Evolutionary conservation across 2,888 invertebrate genomes (phyloP), one percentile per base, ranked within the genome.

Genomic region (Capitulum mitella): DNA sequence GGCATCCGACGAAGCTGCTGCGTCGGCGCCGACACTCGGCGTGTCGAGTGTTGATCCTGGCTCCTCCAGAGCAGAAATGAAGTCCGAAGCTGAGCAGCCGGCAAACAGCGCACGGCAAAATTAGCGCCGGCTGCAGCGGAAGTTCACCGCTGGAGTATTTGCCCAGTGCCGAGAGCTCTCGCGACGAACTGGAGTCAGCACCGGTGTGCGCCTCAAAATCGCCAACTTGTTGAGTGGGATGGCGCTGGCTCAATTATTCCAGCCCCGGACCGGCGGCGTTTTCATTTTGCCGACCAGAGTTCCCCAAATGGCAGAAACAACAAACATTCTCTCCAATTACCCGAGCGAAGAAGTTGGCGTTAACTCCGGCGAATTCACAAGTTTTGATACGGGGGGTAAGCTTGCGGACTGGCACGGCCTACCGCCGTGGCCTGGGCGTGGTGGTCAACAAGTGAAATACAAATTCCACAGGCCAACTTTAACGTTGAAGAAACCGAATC

Each of bases 371-470:
- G 58, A 58, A 58, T 58, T 54, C 58, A 58, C 58, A 58, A 58
- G n/a, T 58, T 58, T 29, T 58, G 58, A 58, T 58, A 58, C 58
- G 58, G 58, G 58, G 58, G 10, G 58, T n/a, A n/a, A 58, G 29
- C 29, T 29, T 58, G n/a, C 2, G 10, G 29, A 8, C 58, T 6
- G 58, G 58, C 29, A 22, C n/a, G n/a, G 58, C n/a, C 58, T 26
- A 12, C 29, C 58, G 14, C 58, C n/a, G 58, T 1, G n/a, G 10
- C 58, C 10, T 12, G n/a, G n/a, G 29, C 29, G 26, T 10, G 10
- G 58, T 70, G 70, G 70, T 70, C 70, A 70, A 70, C 70, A 70
- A 70, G 70, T 70, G 70, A 70, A 70, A 70, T 70, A 70, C 70
- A 70, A 40, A 40, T 40, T 70, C 37, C 40, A 10, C 12, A 10